Percentiles rank a stretch among this genome's conserved stretches.
phyloP scores from a whole-genome alignment of 2,888 invertebrate species.

The Xestia c-nigrum region DNA sequence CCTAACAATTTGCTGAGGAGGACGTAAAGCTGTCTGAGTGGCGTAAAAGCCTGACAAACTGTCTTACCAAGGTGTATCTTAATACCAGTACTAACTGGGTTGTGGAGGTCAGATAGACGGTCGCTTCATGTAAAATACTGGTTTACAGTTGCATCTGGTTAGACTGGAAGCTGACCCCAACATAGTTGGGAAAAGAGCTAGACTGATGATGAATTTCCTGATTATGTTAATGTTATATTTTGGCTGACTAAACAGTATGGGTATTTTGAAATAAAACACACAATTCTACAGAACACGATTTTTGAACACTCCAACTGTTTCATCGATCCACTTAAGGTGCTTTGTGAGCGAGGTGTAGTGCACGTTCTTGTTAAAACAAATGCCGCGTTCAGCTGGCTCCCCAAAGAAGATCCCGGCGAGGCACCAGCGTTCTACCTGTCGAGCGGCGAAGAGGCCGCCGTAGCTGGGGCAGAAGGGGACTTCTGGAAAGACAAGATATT shows the following conservation, averaged over 20 bases:
- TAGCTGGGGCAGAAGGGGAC: conserved; percentile 83
- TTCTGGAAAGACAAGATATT: conserved; percentile 68
- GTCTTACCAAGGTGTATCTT: too few relatives aligned
- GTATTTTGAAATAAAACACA: conserved; percentile 33
- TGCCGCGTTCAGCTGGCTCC: conserved; percentile 71
- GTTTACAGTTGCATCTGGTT: too few relatives aligned
- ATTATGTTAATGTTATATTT: background rate
- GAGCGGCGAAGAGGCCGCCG: conserved; percentile 78
- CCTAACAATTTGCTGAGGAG: background rate
- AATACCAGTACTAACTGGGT: too few relatives aligned
- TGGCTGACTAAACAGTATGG: background rate
- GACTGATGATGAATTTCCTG: background rate
- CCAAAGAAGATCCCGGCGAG: conserved; percentile 79
- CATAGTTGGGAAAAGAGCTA: too few relatives aligned
- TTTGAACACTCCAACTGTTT: conserved; percentile 57
- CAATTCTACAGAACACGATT: conserved; percentile 33
- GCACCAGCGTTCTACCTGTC: conserved; percentile 71
- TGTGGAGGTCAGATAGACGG: too few relatives aligned
- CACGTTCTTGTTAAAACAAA: conserved; percentile 78
- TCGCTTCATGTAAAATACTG: too few relatives aligned
- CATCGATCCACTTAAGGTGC: conserved; percentile 71
- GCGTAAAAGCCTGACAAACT: too few relatives aligned
- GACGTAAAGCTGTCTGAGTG: too few relatives aligned
- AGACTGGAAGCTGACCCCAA: too few relatives aligned
- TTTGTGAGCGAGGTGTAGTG: conserved; percentile 75